Evolutionary conservation across 2,888 invertebrate genomes (phyloP), one percentile per base, ranked within the genome.

Genomic region (Apotomis capreana): DNA sequence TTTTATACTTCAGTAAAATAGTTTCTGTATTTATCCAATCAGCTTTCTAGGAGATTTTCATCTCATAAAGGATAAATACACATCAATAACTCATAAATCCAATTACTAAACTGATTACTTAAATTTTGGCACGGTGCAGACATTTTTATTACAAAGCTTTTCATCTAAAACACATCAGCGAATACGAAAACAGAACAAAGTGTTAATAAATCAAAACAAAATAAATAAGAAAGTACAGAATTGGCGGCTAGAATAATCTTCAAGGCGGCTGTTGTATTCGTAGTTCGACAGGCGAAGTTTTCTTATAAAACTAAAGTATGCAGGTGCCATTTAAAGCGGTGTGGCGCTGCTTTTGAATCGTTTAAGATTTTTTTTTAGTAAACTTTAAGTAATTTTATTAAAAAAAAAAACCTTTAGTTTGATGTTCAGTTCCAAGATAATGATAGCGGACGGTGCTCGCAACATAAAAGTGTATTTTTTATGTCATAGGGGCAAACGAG

Each of bases 251-350:
- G 61, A 61, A 57, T 67, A 71, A 67, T 57, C 67, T 55, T 13
- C 61, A 51, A 40, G 60, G 67, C 61, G 67, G 62, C 57, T 49
- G 72, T 55, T 59, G 44, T 58, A 26, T 26, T 26, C 26, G 1
- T 26, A 69, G 68, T 73, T 69, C 63, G 74, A 60, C 74, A 57
- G 62, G 55, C 68, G 12, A 74, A 74, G 73, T 74, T 74, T 74
- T 72, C 74, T 72, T 73, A 74, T 74, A 74, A 74, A 74, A 74
- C 73, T 73, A 68, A 69, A 70, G 57, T 61, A 68, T 71, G 71
- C 71, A 71, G 71, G 67, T 71, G 71, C 55, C 71, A 71, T 67
- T 70, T 70, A 40, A 67, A 71, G 67, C 51, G 36, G 52, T 57
- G 15, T 49, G 37, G 49, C 15, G 69, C 36, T n/a, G 44, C 69